Percentiles rank a stretch among this genome's conserved stretches.
Evolutionary conservation across 2,888 invertebrate species (phyloP).

Genomic region (Cataglyphis albicans): DNA sequence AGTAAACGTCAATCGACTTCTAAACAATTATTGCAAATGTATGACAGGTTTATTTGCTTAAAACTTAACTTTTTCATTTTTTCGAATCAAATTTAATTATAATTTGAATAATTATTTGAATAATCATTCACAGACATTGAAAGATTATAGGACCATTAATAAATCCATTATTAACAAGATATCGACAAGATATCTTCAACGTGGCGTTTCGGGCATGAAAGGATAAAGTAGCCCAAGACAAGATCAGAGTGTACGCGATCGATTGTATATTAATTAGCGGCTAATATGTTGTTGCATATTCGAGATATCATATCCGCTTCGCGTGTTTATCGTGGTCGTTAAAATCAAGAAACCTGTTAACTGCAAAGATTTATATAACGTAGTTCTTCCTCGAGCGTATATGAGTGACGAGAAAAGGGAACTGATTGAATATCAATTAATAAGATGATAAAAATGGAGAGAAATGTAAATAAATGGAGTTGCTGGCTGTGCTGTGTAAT

Average conservation of each 20-base stretch:
- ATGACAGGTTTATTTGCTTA: neutral
- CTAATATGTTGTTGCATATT: slow-evolving; percentile 67
- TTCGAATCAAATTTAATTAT: neutral
- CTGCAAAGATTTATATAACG: slow-evolving; percentile 69
- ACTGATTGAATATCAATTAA: slow-evolving; percentile 50
- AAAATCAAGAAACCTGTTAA: slow-evolving; percentile 66
- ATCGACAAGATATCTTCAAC: neutral
- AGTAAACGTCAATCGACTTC: neutral
- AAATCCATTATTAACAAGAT: neutral
- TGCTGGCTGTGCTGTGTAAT: slow-evolving; percentile 74
- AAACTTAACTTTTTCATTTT: neutral
- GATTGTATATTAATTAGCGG: slow-evolving; percentile 64
- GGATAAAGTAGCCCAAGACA: slow-evolving; percentile 27
- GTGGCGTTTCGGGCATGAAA: neutral
- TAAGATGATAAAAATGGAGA: slow-evolving; percentile 42
- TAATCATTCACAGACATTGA: neutral
- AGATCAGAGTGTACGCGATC: slow-evolving; percentile 62
- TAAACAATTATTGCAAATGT: neutral
- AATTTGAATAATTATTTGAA: neutral
- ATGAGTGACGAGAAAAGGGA: slow-evolving; percentile 47
- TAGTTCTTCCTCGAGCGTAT: slow-evolving; percentile 71
- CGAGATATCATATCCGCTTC: slow-evolving; percentile 72
- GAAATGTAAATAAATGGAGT: slow-evolving; percentile 68
- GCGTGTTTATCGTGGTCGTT: slow-evolving; percentile 68
- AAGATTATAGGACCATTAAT: neutral